phyloP scores from a whole-genome alignment of 2,888 invertebrate species.

The Dorcus parallelipipedus region DNA sequence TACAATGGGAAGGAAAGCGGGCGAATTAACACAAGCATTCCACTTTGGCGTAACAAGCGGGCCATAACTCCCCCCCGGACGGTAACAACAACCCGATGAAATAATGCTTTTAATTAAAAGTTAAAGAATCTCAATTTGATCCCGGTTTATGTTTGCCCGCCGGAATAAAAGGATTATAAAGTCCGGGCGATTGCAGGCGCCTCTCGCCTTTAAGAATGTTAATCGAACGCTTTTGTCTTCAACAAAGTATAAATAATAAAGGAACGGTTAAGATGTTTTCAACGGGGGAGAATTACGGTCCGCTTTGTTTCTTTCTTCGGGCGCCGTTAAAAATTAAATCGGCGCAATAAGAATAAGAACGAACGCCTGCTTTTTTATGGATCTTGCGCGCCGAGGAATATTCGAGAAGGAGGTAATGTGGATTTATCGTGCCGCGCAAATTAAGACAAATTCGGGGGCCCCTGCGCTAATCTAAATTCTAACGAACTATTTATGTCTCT shows the following conservation, averaged over 20 bases:
- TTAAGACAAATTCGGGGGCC: too few relatives aligned
- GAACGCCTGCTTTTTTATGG: too few relatives aligned
- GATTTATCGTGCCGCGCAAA: too few relatives aligned
- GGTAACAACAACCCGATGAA: constrained; percentile 36
- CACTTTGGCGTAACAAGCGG: constrained; percentile 23
- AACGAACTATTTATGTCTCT: too few relatives aligned
- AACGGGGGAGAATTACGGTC: too few relatives aligned
- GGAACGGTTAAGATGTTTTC: neutral
- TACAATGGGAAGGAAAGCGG: constrained; percentile 28
- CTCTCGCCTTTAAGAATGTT: constrained; percentile 32
- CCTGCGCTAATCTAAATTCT: too few relatives aligned
- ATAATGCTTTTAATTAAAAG: constrained; percentile 45
- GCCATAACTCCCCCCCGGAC: constrained; percentile 21
- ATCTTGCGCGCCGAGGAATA: too few relatives aligned
- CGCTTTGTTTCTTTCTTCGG: too few relatives aligned
- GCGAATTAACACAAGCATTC: constrained; percentile 34
- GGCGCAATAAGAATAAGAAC: too few relatives aligned
- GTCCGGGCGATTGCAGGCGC: constrained; percentile 20
- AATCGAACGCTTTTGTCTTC: constrained; percentile 35
- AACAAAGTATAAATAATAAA: constrained; percentile 27
- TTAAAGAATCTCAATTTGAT: constrained; percentile 43
- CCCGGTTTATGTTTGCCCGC: constrained; percentile 39
- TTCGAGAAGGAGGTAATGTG: too few relatives aligned
- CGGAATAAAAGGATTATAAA: constrained; percentile 41
- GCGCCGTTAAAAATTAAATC: too few relatives aligned